Evolutionary conservation across 2,888 invertebrate genomes (phyloP).

Genomic region (Listrodromus nycthemerus): DNA sequence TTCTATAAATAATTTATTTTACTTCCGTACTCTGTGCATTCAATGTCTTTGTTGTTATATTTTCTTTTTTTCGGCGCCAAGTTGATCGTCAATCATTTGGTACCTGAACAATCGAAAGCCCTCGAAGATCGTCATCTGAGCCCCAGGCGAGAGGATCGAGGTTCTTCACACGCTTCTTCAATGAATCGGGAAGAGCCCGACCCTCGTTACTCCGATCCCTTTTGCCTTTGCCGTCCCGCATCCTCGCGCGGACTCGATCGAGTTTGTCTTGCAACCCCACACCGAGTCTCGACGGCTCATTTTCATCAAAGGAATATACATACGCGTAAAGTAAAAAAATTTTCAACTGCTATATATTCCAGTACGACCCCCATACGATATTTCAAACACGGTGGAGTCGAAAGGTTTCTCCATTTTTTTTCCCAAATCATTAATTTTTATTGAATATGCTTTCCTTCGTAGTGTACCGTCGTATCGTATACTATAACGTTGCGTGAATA

Average conservation of each 20-base stretch:
- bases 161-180: constrained; percentile 46
- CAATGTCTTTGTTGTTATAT: not conserved
- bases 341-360: constrained; percentile 7
- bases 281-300: constrained; percentile 53
- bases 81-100: constrained; percentile 30
- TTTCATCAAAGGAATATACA: constrained; percentile 54
- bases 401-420: constrained; percentile 15
- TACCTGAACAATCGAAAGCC: constrained; percentile 39
- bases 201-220: constrained; percentile 51
- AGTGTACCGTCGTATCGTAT: not conserved
- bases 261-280: constrained; percentile 45
- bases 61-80: not conserved
- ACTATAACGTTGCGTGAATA: constrained; percentile 7
- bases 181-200: constrained; percentile 40
- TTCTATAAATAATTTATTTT: not conserved
- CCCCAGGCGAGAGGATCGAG: constrained; percentile 4
- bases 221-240: constrained; percentile 48
- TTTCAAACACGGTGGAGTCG: constrained; percentile 50
- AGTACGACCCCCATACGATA: constrained; percentile 25
- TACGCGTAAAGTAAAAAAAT: constrained; percentile 16
- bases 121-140: constrained; percentile 16
- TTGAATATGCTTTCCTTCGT: constrained; percentile 31
- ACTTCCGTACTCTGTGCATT: not conserved
- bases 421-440: constrained; percentile 58
- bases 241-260: constrained; percentile 43